These are phyloP conservation scores for Microctonus hyperodae DNA, from an alignment of 2,888 invertebrate species.

Conservation along the genomic window DNA sequence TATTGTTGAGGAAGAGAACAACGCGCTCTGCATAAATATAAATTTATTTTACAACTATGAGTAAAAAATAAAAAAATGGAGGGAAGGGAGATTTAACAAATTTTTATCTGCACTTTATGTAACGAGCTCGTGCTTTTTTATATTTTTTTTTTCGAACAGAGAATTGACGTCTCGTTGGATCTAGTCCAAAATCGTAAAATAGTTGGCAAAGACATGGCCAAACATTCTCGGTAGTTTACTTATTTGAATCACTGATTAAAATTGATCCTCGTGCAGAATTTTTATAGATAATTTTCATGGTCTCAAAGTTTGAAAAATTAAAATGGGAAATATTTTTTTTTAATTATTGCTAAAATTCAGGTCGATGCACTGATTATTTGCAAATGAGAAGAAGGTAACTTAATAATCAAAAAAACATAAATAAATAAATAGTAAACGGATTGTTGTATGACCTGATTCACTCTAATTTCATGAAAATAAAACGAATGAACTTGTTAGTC, in stretches of 20 bases:
- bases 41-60: neutral
- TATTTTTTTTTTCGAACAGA: constrained; percentile 1
- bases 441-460: neutral
- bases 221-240: constrained; percentile 2
- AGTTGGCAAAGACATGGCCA: constrained; percentile 34
- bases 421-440: no score
- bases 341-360: no score
- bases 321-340: no score
- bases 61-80: neutral
- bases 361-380: neutral
- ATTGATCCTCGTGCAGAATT: constrained; percentile 10
- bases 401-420: no score
- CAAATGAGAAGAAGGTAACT: no score
- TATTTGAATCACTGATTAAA: neutral
- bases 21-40: neutral
- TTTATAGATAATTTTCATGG: neutral
- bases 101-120: no score
- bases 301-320: neutral
- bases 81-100: neutral
- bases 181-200: constrained; percentile 37
- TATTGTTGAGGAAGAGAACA: neutral
- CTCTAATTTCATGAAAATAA: neutral
- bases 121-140: neutral
- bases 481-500: neutral
- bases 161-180: constrained; percentile 29